Conservation (phyloP, 1,140 invertebrate genomes). For the Idris sp. region DNA sequence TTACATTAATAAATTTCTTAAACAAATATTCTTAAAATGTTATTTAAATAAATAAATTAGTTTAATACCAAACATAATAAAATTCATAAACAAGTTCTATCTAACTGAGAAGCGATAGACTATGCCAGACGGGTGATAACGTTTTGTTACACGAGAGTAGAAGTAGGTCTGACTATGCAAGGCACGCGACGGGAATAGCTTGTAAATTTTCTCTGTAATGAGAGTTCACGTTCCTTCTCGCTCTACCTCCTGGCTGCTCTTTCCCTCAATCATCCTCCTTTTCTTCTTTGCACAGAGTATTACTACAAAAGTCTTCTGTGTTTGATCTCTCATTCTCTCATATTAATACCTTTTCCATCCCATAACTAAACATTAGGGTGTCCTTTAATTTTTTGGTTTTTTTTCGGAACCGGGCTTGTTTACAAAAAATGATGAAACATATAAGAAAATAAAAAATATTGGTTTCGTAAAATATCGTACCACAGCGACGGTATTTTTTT, state of each 20-base stretch:
- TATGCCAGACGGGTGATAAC: slow-evolving; percentile 72
- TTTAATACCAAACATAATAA: slow-evolving; percentile 31
- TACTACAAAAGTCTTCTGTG: slow-evolving; percentile 44
- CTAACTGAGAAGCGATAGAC: slow-evolving; percentile 72
- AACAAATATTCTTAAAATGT: too few species aligned
- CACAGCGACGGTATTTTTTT: too few species aligned
- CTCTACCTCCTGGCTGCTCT: slow-evolving; percentile 45
- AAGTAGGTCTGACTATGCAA: slow-evolving; percentile 78
- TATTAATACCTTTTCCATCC: too few species aligned
- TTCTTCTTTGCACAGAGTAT: slow-evolving; percentile 57
- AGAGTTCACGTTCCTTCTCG: slow-evolving; percentile 74
- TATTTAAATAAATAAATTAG: too few species aligned
- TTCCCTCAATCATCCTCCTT: slow-evolving; percentile 44
- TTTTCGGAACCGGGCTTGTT: too few species aligned
- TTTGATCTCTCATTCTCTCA: slow-evolving; percentile 49
- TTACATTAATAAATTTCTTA: too few species aligned
- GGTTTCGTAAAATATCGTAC: too few species aligned
- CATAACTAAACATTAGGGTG: too few species aligned
- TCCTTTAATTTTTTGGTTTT: too few species aligned
- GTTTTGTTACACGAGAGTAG: slow-evolving; percentile 68
- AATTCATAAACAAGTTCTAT: slow-evolving; percentile 66
- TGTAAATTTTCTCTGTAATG: slow-evolving; percentile 78
- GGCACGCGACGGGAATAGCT: slow-evolving; percentile 75
- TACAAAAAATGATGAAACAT: too few species aligned
- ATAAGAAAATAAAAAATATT: too few species aligned